phyloP scores from a whole-genome alignment of 53 echinoderm and acorn worm species.

The Pentamera pediparva region DNA sequence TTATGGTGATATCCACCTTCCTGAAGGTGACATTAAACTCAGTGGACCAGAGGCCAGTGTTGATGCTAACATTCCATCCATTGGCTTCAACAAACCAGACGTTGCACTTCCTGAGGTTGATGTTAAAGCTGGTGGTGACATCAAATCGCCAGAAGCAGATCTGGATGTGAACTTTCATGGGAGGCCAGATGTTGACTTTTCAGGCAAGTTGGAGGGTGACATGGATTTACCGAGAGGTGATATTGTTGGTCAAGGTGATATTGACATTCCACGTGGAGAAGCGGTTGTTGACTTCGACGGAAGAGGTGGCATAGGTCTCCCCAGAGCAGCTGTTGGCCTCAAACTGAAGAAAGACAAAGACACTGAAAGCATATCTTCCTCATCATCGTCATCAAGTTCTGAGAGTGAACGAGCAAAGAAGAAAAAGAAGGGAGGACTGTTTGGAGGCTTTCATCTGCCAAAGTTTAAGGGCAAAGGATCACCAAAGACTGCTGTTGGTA shows the following conservation, averaged over 20 bases:
- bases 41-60: background rate
- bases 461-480: constrained; percentile 19
- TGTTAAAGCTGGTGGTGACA: constrained; percentile 26
- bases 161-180: constrained; percentile 30
- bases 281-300: constrained; percentile 27
- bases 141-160: constrained; percentile 18
- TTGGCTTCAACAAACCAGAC: no score
- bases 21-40: background rate
- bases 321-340: constrained; percentile 10
- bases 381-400: background rate
- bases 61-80: background rate
- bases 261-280: background rate
- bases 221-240: background rate
- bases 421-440: constrained; percentile 48
- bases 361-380: background rate
- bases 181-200: background rate
- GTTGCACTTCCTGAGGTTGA: constrained; percentile 28
- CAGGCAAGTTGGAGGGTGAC: background rate
- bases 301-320: constrained; percentile 18
- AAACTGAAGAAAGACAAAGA: background rate
- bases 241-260: background rate
- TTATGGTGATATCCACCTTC: background rate
- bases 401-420: background rate
- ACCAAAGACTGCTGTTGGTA: background rate
- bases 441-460: constrained; percentile 50